These are phyloP conservation scores for Chrysaora quinquecirrha DNA, from an alignment of 30 jellyfish, hydroid and myxozoan species.

Conservation along the genomic window DNA sequence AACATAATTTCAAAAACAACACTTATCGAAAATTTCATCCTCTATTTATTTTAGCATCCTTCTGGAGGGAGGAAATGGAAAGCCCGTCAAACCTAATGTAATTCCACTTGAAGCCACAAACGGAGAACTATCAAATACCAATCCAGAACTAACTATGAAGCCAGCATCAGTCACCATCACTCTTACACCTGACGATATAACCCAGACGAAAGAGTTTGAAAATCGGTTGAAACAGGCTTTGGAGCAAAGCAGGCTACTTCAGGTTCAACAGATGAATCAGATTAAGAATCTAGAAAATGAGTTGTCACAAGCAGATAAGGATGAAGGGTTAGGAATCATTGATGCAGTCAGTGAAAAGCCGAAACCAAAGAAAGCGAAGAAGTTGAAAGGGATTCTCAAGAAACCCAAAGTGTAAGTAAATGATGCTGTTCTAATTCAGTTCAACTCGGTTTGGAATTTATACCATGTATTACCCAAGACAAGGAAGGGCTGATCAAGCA, in stretches of 20 bases:
- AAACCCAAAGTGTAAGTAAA: slow-evolving; percentile 90
- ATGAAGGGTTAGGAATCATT: slow-evolving; percentile 57
- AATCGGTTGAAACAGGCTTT: slow-evolving; percentile 84
- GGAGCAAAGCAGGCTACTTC: slow-evolving; percentile 89
- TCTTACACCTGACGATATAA: slow-evolving; percentile 89
- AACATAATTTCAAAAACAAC: no score
- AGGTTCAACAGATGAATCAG: slow-evolving; percentile 81
- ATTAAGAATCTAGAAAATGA: slow-evolving; percentile 70
- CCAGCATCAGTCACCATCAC: slow-evolving; percentile 51
- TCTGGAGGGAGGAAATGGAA: slow-evolving; percentile 68
- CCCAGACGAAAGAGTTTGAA: slow-evolving; percentile 86
- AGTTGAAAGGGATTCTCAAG: slow-evolving; percentile 93
- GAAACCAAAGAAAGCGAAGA: slow-evolving; percentile 53
- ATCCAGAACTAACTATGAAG: neutral
- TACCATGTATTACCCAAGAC: no score
- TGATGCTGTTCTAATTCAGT: neutral
- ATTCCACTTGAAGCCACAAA: neutral
- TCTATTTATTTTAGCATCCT: slow-evolving; percentile 51
- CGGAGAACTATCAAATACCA: neutral
- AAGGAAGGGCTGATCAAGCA: no score
- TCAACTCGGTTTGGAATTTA: no score
- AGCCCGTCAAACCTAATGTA: neutral
- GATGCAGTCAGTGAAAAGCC: slow-evolving; percentile 56
- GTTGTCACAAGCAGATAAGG: slow-evolving; percentile 12
- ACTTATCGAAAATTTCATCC: no score